Conservation (phyloP, 2,888 invertebrate genomes). For the Macropis europaea region DNA sequence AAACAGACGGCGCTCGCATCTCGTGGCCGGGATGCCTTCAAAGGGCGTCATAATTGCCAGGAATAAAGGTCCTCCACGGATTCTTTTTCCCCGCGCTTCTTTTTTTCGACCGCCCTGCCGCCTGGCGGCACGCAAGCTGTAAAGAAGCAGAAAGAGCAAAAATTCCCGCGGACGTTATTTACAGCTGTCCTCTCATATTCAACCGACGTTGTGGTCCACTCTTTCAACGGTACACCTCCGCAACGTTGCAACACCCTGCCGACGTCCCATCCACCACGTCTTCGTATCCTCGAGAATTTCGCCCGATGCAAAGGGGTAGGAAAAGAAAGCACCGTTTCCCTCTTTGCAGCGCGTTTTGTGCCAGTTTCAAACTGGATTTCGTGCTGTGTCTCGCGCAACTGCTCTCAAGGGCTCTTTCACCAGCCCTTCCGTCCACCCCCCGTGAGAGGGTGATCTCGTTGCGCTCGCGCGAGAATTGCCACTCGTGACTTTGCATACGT, state of each 20-base stretch:
- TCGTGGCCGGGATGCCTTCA: conserved; percentile 37
- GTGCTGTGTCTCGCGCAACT: conserved; percentile 45
- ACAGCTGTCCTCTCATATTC: conserved; percentile 26
- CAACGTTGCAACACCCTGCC: too few relatives aligned
- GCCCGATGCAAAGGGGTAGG: conserved; percentile 17
- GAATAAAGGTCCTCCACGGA: conserved; percentile 58
- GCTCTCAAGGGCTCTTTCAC: conserved; percentile 35
- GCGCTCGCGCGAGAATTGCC: conserved; percentile 52
- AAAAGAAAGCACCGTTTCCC: conserved; percentile 13
- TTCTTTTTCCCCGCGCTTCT: conserved; percentile 52
- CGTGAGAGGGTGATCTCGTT: conserved; percentile 46
- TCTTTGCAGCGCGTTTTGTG: conserved; percentile 27
- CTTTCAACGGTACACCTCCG: conserved; percentile 3
- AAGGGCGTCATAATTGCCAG: conserved; percentile 68
- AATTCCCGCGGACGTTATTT: conserved; percentile 34
- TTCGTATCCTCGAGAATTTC: conserved; percentile 25
- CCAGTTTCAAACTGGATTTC: conserved; percentile 70
- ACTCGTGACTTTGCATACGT: conserved; percentile 59
- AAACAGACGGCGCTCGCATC: conserved; percentile 1
- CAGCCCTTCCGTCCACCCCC: not conserved
- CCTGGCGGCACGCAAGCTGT: conserved; percentile 35
- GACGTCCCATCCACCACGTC: not conserved
- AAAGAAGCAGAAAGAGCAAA: not conserved
- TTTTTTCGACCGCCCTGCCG: conserved; percentile 31
- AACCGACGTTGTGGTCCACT: conserved; percentile 2